phyloP scores from a whole-genome alignment of 2,888 invertebrate genomes.

The Andrena bucephala region DNA sequence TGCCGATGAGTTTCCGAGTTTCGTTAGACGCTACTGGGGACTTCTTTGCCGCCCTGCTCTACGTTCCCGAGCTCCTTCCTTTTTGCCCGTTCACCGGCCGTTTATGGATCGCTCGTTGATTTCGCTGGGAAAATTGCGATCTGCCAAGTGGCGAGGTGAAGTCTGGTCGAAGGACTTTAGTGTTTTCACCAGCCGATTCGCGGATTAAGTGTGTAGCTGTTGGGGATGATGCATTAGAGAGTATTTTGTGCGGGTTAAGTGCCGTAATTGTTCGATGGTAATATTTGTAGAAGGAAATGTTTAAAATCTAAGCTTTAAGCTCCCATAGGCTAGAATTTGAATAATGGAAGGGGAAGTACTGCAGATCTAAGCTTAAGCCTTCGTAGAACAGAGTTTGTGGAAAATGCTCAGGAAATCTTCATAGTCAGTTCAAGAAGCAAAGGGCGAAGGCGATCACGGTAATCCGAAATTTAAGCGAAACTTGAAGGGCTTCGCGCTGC shows the following conservation, averaged over 20 bases:
- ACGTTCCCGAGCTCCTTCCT: not conserved
- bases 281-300: too few relatives aligned
- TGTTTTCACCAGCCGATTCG: not conserved
- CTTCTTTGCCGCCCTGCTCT: not conserved
- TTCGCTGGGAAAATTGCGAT: not conserved
- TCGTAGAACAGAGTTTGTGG: not conserved
- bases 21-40: not conserved
- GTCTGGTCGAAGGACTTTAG: not conserved
- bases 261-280: too few relatives aligned
- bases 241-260: too few relatives aligned
- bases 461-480: slow-evolving; percentile 7
- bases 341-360: not conserved
- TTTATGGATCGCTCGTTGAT: not conserved
- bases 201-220: too few relatives aligned
- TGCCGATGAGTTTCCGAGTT: slow-evolving; percentile 28
- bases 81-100: not conserved
- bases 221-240: too few relatives aligned
- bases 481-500: not conserved
- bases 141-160: too few relatives aligned
- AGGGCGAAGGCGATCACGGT: not conserved
- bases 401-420: slow-evolving; percentile 1
- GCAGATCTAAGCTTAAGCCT: not conserved
- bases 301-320: too few relatives aligned
- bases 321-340: too few relatives aligned
- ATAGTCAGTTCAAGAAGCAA: slow-evolving; percentile 2